A percentile compares a stretch with the other conserved stretches of the same genome.
These are phyloP conservation scores for Reinhardtius hippoglossoides DNA, from an alignment of 2,113 vertebrate genomes.

Conservation along the genomic window DNA sequence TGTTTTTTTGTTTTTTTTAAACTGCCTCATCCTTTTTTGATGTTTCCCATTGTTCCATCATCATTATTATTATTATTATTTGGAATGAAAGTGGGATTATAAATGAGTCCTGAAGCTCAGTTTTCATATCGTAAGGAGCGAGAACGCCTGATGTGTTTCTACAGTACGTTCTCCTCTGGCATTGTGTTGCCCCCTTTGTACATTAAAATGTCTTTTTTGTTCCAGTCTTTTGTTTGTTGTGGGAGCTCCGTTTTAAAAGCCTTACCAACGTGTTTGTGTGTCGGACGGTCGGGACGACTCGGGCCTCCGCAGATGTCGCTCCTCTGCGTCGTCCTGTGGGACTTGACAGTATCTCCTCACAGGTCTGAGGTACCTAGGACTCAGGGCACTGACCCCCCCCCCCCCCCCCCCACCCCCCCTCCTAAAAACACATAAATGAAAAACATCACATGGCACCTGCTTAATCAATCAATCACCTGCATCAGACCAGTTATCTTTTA, in stretches of 20 bases:
- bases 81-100: slow-evolving; percentile 59
- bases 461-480: slow-evolving; percentile 54
- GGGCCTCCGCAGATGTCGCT: slow-evolving; percentile 17
- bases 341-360: slow-evolving; percentile 39
- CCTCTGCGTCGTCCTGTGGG: slow-evolving; percentile 21
- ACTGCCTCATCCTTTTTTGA: slow-evolving; percentile 76
- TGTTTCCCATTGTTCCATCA: slow-evolving; percentile 63
- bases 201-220: slow-evolving; percentile 51
- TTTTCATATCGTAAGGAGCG: slow-evolving; percentile 64
- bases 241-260: slow-evolving; percentile 79
- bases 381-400: slow-evolving; percentile 54
- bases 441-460: slow-evolving; percentile 26
- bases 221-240: slow-evolving; percentile 48
- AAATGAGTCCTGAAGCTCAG: slow-evolving; percentile 58
- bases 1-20: slow-evolving; percentile 60
- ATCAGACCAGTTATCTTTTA: slow-evolving; percentile 61
- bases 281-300: slow-evolving; percentile 30
- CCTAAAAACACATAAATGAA: not conserved
- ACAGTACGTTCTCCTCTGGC: slow-evolving; percentile 55
- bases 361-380: slow-evolving; percentile 57
- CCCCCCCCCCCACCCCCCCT: slow-evolving; percentile 4
- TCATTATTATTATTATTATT: slow-evolving; percentile 69
- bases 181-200: slow-evolving; percentile 60
- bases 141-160: slow-evolving; percentile 52
- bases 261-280: slow-evolving; percentile 73